phyloP scores from a whole-genome alignment of 2,888 invertebrate genomes.

The Drosophila tripunctata region DNA sequence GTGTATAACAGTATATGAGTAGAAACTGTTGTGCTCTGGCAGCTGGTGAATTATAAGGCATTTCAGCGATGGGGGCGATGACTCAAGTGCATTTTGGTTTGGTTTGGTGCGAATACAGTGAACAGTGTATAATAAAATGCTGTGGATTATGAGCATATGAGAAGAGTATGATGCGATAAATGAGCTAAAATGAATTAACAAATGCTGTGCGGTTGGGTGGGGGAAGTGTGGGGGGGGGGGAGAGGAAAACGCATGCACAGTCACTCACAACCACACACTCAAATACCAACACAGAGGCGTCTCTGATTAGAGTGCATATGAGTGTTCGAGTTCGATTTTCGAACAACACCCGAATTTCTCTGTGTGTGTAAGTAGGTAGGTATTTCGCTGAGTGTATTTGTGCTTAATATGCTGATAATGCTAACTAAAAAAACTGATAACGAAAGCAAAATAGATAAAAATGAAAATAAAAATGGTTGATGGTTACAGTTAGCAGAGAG shows the following conservation, averaged over 20 bases:
- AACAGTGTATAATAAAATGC: slow-evolving; percentile 1
- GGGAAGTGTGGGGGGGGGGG: not conserved
- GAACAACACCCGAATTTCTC: slow-evolving; percentile 57
- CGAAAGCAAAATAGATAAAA: slow-evolving; percentile 42
- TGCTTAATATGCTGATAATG: slow-evolving; percentile 44
- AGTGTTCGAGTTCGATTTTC: slow-evolving; percentile 46
- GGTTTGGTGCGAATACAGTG: not conserved
- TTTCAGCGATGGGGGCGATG: slow-evolving; percentile 33
- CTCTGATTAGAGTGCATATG: slow-evolving; percentile 36
- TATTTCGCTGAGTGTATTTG: not conserved
- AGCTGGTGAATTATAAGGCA: not conserved
- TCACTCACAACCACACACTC: not conserved
- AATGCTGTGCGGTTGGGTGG: slow-evolving; percentile 29
- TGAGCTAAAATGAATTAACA: slow-evolving; percentile 59
- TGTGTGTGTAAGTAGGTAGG: not conserved
- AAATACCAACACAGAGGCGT: not conserved
- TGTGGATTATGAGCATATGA: slow-evolving; percentile 48
- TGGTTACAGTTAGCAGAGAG: slow-evolving; percentile 35
- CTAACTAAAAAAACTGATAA: slow-evolving; percentile 47
- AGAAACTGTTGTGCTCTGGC: not conserved
- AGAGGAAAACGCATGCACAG: slow-evolving; percentile 6
- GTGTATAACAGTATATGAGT: slow-evolving; percentile 1
- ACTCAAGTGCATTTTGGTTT: slow-evolving; percentile 58
- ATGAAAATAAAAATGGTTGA: slow-evolving; percentile 48
- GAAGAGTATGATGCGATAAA: slow-evolving; percentile 60